A percentile compares a stretch with the other conserved stretches of the same genome.
phyloP scores from a whole-genome alignment of 2,888 invertebrate species.

The Lasius platythorax region DNA sequence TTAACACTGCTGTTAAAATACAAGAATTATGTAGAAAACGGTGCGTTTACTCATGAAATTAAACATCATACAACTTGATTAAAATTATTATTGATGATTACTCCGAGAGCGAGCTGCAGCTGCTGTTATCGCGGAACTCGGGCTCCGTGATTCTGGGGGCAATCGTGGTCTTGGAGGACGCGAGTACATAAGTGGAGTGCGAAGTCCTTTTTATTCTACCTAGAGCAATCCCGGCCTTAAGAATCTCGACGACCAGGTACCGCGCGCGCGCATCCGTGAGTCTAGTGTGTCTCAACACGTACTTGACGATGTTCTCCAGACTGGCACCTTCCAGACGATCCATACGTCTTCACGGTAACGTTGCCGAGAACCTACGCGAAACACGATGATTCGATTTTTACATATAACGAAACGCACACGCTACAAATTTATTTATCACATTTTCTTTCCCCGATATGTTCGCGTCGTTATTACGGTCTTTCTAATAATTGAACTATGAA shows the following conservation, averaged over 20 bases:
- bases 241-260: slow-evolving; percentile 77
- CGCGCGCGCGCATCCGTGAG: slow-evolving; percentile 77
- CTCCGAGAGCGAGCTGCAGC: slow-evolving; percentile 60
- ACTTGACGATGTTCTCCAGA: slow-evolving; percentile 79
- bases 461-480: neutral
- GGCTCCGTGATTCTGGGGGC: slow-evolving; percentile 74
- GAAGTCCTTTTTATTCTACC: slow-evolving; percentile 78
- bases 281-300: slow-evolving; percentile 79
- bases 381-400: slow-evolving; percentile 48
- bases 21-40: neutral
- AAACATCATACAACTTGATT: neutral
- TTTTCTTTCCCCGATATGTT: neutral
- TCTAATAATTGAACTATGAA: slow-evolving; percentile 19
- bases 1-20: neutral
- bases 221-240: slow-evolving; percentile 78
- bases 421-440: slow-evolving; percentile 19
- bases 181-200: slow-evolving; percentile 75
- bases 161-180: slow-evolving; percentile 63
- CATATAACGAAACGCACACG: slow-evolving; percentile 11
- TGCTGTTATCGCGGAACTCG: slow-evolving; percentile 76
- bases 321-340: slow-evolving; percentile 75
- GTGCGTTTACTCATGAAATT: neutral
- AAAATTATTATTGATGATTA: slow-evolving; percentile 4
- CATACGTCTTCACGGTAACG: slow-evolving; percentile 49
- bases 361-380: slow-evolving; percentile 41